phyloP scores from a whole-genome alignment of 2,113 vertebrate species.

The Glaucidium brasilianum region DNA sequence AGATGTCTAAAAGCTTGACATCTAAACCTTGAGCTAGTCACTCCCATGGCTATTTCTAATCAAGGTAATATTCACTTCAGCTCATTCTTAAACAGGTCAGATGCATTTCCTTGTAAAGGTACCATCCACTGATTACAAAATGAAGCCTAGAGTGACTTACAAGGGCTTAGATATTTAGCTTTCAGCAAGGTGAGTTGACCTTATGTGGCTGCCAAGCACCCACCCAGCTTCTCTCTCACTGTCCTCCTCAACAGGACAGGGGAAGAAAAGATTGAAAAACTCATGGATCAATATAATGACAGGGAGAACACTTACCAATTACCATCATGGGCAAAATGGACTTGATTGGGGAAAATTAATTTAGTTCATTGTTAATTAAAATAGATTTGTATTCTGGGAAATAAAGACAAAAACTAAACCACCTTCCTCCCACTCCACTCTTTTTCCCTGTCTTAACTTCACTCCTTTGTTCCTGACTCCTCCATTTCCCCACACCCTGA shows the following conservation, averaged over 20 bases:
- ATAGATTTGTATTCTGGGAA: background rate
- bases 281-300: background rate
- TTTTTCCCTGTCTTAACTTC: background rate
- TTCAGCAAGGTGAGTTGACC: background rate
- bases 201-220: background rate
- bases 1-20: background rate
- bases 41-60: background rate
- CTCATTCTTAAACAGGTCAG: background rate
- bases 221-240: background rate
- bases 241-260: background rate
- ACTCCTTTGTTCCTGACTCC: background rate
- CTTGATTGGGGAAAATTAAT: background rate
- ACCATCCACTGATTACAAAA: background rate
- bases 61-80: background rate
- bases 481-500: background rate
- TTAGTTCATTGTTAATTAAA: background rate
- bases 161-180: background rate
- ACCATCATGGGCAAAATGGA: background rate
- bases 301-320: background rate
- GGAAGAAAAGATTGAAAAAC: background rate
- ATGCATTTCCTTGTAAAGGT: background rate
- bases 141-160: background rate
- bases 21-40: background rate
- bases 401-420: background rate
- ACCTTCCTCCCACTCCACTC: background rate